Conservation (phyloP, 1,140 invertebrate species). For the Atta cephalotes region DNA sequence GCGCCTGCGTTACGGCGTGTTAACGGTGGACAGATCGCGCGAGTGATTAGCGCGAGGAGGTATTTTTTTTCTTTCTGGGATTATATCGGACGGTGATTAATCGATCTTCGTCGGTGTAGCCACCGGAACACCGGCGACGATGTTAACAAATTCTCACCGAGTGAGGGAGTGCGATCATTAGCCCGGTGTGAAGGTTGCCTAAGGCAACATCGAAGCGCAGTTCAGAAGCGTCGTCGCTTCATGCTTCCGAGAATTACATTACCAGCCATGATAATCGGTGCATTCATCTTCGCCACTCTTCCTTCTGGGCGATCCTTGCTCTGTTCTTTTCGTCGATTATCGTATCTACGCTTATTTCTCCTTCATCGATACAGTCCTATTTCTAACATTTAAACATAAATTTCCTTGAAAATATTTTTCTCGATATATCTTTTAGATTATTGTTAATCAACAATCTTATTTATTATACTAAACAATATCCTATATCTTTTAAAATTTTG, state of each 20-base stretch:
- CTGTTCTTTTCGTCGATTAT: constrained; percentile 70
- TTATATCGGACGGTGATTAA: constrained; percentile 67
- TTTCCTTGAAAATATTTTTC: background rate
- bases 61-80: constrained; percentile 37
- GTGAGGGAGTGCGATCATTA: constrained; percentile 44
- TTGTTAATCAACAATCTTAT: background rate
- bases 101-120: constrained; percentile 18
- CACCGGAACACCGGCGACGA: constrained; percentile 50
- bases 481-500: background rate
- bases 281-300: constrained; percentile 74
- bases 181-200: constrained; percentile 69
- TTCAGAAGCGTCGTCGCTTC: constrained; percentile 75
- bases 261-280: constrained; percentile 75
- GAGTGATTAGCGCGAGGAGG: constrained; percentile 46
- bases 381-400: constrained; percentile 25
- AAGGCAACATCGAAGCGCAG: constrained; percentile 68
- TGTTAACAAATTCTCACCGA: constrained; percentile 56
- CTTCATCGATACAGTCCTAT: constrained; percentile 5
- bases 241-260: constrained; percentile 77
- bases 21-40: constrained; percentile 52
- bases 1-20: constrained; percentile 18
- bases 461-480: background rate
- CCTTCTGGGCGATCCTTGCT: constrained; percentile 66
- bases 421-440: background rate
- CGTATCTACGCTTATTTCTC: constrained; percentile 26